Evolutionary conservation across 2,797 vertebrate genomes (phyloP), one percentile per base, ranked within the genome.

Genomic region (Serranus cabrilla): DNA sequence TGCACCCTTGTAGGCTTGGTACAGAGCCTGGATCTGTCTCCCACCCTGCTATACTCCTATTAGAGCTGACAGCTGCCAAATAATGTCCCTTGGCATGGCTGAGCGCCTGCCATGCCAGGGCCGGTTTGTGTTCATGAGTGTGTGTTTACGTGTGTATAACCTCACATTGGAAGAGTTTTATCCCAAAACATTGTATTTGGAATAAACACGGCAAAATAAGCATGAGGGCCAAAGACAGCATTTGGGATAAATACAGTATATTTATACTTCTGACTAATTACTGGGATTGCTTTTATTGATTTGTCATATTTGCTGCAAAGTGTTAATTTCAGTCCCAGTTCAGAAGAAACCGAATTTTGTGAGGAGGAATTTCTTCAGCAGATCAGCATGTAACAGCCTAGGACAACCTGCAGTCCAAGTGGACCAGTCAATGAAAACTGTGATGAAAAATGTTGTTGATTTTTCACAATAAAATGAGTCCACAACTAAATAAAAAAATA

Each of bases 61-160:
- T 92, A 91, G 88, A 92, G 87, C 86, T 91, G 92, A 93, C 92
- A 93, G 91, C 90, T 91, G 91, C 92, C 91, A 92, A 94, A 93
- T 90, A 93, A 91, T 89, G 87, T 92, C 90, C 91, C 76, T 79
- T 93, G 87, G 91, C 89, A 82, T 88, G 73, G 84, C 84, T 81
- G 83, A 85, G 70, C 52, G 61, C 68, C 62, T 74, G 69, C 80
- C 31, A 75, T 84, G 89, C 91, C 88, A 91, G 57, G 72, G 79
- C 67, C 71, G 70, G 84, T 88, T 90, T 90, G 83, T 87, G 81
- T 71, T 87, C 58, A 67, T 42, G 69, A 74, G 65, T 21, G 74
- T 73, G 60, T 71, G 72, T 66, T 54, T 59, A 52, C 25, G 61
- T 71, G 62, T 58, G 49, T 14, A 43, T 16, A 57, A 71, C 58